Evolutionary conservation across 2,888 invertebrate species (phyloP).

Genomic region (Trachelus iudaicus): DNA sequence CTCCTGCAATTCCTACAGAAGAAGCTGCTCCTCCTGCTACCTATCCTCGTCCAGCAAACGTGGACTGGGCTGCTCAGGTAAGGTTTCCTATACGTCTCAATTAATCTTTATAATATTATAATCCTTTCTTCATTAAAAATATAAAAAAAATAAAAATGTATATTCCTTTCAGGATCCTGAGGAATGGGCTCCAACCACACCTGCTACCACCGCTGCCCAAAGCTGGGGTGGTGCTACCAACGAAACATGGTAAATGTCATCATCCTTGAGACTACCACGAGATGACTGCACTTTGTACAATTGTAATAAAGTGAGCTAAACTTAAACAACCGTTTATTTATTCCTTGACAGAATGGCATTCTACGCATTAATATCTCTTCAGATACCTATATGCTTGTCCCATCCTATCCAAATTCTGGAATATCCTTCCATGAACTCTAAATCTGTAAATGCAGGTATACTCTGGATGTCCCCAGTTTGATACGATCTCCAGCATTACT

Average conservation of each 20-base stretch:
- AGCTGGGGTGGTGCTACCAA: conserved; percentile 74
- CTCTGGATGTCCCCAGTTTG: conserved; percentile 51
- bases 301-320: conserved; percentile 41
- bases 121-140: not conserved
- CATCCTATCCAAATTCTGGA: not conserved
- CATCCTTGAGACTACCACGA: conserved; percentile 28
- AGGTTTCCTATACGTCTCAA: conserved; percentile 8
- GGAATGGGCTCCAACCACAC: conserved; percentile 68
- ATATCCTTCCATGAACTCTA: conserved; percentile 49
- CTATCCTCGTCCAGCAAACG: conserved; percentile 43
- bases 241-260: conserved; percentile 61
- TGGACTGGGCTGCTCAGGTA: conserved; percentile 65
- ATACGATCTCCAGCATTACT: conserved; percentile 46
- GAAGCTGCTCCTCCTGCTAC: conserved; percentile 57
- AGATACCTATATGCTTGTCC: not conserved
- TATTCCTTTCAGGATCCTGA: conserved; percentile 67
- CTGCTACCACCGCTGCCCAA: conserved; percentile 55
- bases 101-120: not conserved
- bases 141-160: not conserved
- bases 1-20: conserved; percentile 45
- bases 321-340: not conserved
- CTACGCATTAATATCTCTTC: not conserved
- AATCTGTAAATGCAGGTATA: conserved; percentile 55
- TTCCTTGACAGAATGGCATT: not conserved
- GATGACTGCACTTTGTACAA: conserved; percentile 40